Evolutionary conservation across 2,888 invertebrate genomes (phyloP).

Genomic region (Himalopsyche anomala): DNA sequence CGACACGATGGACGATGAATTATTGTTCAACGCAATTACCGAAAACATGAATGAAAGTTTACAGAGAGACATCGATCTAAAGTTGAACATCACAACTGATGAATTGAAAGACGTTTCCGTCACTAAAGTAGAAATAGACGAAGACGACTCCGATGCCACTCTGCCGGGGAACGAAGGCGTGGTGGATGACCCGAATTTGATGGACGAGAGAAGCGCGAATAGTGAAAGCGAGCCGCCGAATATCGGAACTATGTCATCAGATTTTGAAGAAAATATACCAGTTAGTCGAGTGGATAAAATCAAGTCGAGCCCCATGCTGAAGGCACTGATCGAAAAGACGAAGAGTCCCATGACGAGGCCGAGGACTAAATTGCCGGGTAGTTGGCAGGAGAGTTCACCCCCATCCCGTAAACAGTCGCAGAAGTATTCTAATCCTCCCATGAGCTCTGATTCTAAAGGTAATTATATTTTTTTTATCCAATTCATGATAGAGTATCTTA

Average conservation of each 20-base stretch:
- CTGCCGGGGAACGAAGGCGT: conserved; percentile 14
- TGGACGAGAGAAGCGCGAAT: not conserved
- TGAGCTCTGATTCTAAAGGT: conserved; percentile 69
- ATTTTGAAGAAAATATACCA: not conserved
- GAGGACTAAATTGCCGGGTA: conserved; percentile 44
- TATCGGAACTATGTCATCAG: not conserved
- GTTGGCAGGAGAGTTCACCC: not conserved
- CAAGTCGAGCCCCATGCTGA: conserved; percentile 67
- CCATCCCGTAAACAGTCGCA: not conserved
- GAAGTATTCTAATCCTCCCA: conserved; percentile 40
- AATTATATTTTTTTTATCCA: conserved; percentile 7
- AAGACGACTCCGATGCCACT: not conserved
- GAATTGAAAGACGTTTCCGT: conserved; percentile 24
- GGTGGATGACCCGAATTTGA: not conserved
- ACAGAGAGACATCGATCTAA: not conserved
- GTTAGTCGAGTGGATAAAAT: conserved; percentile 48
- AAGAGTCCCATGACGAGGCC: conserved; percentile 60
- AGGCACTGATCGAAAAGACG: conserved; percentile 65
- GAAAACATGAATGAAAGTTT: conserved; percentile 3
- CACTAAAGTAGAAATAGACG: not conserved
- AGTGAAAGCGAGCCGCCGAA: not conserved
- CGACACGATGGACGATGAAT: not conserved
- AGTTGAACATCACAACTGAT: conserved; percentile 1
- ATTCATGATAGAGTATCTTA: not conserved
- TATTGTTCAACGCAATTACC: not conserved